Conservation (phyloP, 1,140 invertebrate species). For the Xylocopa sonorina region DNA sequence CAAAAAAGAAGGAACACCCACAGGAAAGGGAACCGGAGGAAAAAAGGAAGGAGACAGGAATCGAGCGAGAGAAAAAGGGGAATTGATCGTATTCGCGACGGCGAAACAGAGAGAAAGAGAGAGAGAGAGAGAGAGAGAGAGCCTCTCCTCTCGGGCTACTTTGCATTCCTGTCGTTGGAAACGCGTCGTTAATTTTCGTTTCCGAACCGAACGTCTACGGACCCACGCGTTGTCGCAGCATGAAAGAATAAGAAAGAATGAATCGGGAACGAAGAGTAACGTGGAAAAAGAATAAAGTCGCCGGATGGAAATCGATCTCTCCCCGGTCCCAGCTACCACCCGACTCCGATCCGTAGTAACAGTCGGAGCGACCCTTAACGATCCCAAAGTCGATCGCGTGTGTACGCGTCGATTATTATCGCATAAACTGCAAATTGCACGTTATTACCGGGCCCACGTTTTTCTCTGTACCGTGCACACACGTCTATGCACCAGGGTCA, state of each 20-base stretch:
- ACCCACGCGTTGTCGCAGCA: background rate
- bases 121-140: slow-evolving; percentile 39
- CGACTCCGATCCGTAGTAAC: background rate
- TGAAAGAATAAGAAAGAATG: no score
- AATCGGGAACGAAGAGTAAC: no score
- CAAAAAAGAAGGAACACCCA: slow-evolving; percentile 51
- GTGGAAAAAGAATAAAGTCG: background rate
- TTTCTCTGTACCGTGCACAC: slow-evolving; percentile 9
- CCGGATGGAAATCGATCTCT: background rate
- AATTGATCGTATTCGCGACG: slow-evolving; percentile 51
- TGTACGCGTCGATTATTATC: slow-evolving; percentile 27
- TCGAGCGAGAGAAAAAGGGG: slow-evolving; percentile 44
- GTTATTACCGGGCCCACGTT: slow-evolving; percentile 22
- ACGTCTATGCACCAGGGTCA: background rate
- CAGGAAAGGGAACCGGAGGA: slow-evolving; percentile 42
- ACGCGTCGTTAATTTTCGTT: slow-evolving; percentile 29
- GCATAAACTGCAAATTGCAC: slow-evolving; percentile 40
- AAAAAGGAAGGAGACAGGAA: slow-evolving; percentile 34
- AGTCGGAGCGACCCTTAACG: slow-evolving; percentile 27
- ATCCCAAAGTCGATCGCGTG: slow-evolving; percentile 33
- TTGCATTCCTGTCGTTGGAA: slow-evolving; percentile 32
- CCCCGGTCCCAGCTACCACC: no score
- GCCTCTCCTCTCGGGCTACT: slow-evolving; percentile 26
- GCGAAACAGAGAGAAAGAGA: slow-evolving; percentile 36
- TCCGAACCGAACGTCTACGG: background rate